Evolutionary conservation across 2,113 vertebrate genomes (phyloP).

Genomic region (Climacteris rufus): DNA sequence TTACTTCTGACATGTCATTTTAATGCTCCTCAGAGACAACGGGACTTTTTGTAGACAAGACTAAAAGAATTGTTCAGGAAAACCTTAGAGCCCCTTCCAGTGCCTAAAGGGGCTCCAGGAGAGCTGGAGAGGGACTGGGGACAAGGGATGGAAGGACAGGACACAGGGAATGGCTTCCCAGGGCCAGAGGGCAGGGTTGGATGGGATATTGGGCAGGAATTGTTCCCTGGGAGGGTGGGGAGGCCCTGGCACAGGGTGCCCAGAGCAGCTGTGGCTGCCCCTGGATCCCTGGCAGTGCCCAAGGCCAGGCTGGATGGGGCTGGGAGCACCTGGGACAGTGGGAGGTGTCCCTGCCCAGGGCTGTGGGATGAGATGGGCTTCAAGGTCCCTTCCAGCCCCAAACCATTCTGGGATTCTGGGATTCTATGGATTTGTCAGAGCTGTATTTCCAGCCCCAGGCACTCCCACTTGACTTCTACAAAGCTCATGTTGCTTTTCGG

Average conservation of each 20-base stretch:
- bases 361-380: background rate
- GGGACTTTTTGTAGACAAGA: conserved; percentile 78
- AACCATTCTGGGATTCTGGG: background rate
- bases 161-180: background rate
- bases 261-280: background rate
- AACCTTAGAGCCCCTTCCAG: background rate
- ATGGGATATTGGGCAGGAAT: background rate
- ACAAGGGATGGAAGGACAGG: background rate
- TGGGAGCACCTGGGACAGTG: background rate
- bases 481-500: background rate
- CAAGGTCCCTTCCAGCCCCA: background rate
- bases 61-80: background rate
- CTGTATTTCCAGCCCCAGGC: background rate
- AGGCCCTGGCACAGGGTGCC: background rate
- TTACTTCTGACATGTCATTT: background rate
- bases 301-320: background rate
- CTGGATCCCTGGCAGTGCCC: background rate
- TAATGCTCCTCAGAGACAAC: conserved; percentile 51
- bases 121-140: rapidly evolving
- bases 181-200: background rate
- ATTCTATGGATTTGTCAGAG: background rate
- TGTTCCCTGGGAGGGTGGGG: rapidly evolving
- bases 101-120: background rate
- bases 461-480: background rate
- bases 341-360: background rate